Percentiles rank a stretch among this genome's conserved stretches.
These are phyloP conservation scores for Eucidaris tribuloides DNA, from an alignment of 35 echinoderm and acorn worm genomes.

Conservation along the genomic window DNA sequence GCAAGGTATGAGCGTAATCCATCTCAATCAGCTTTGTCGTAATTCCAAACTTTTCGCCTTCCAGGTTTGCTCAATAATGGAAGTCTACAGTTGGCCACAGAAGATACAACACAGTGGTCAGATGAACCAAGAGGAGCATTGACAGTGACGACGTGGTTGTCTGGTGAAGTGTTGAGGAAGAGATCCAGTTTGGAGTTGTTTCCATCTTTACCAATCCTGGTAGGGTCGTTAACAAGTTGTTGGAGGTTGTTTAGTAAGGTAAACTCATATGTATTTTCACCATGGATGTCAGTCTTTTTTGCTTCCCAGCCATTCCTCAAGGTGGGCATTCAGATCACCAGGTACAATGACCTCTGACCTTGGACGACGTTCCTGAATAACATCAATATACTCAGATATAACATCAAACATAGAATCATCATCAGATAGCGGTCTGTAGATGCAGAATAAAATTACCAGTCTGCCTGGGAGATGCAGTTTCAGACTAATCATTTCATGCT, in stretches of 20 bases:
- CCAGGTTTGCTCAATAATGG: background rate
- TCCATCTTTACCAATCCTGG: constrained; percentile 5
- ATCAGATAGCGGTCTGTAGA: constrained; percentile 19
- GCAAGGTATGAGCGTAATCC: background rate
- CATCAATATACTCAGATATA: background rate
- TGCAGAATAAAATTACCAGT: background rate
- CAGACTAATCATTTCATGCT: background rate
- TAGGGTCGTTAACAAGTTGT: constrained; percentile 9
- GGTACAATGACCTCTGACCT: background rate
- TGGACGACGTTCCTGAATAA: background rate
- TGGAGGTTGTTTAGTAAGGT: background rate
- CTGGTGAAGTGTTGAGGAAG: constrained; percentile 22
- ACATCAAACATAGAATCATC: background rate
- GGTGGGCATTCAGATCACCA: background rate
- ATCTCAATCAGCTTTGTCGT: constrained; percentile 9
- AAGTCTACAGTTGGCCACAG: background rate
- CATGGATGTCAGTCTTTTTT: background rate
- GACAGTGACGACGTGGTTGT: constrained; percentile 6
- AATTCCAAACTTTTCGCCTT: background rate
- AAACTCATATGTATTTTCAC: background rate
- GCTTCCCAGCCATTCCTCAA: background rate
- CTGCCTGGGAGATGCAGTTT: background rate
- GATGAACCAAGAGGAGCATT: background rate
- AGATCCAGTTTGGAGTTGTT: constrained; percentile 20
- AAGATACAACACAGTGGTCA: background rate